Conservation (phyloP, 2,888 invertebrate species). For the Agrochola litura region DNA sequence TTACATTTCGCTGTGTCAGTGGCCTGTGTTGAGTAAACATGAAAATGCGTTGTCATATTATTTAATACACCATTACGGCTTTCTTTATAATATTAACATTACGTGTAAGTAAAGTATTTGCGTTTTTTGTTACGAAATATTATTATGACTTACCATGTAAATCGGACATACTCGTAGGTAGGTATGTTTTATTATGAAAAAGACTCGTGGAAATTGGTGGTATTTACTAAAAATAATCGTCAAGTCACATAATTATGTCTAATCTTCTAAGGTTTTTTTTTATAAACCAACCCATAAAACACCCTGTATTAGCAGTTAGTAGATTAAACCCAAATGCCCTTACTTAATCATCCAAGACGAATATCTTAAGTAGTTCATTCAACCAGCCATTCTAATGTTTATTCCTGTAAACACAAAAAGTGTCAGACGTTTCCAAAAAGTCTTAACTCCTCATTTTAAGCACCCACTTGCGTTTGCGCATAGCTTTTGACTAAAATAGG, state of each 20-base stretch:
- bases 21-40: not conserved
- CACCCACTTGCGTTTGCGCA: slow-evolving; percentile 48
- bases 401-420: slow-evolving; percentile 46
- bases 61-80: slow-evolving; percentile 8
- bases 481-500: slow-evolving; percentile 65
- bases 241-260: not conserved
- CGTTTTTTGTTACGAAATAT: slow-evolving; percentile 21
- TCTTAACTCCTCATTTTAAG: slow-evolving; percentile 39
- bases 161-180: not conserved
- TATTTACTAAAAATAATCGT: not conserved
- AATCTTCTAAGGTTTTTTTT: not conserved
- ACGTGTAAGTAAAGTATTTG: slow-evolving; percentile 5
- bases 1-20: not conserved
- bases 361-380: slow-evolving; percentile 22
- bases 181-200: not conserved
- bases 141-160: not conserved
- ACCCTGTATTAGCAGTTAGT: not conserved
- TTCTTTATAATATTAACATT: slow-evolving; percentile 15
- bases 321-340: not conserved
- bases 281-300: not conserved
- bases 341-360: slow-evolving; percentile 4
- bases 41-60: slow-evolving; percentile 32
- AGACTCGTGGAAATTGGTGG: not conserved
- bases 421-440: slow-evolving; percentile 49
- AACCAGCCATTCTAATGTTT: slow-evolving; percentile 36